Evolutionary conservation across 2,888 invertebrate genomes (phyloP), one percentile per base, ranked within the genome.

Genomic region (Mycalesis mineus): DNA sequence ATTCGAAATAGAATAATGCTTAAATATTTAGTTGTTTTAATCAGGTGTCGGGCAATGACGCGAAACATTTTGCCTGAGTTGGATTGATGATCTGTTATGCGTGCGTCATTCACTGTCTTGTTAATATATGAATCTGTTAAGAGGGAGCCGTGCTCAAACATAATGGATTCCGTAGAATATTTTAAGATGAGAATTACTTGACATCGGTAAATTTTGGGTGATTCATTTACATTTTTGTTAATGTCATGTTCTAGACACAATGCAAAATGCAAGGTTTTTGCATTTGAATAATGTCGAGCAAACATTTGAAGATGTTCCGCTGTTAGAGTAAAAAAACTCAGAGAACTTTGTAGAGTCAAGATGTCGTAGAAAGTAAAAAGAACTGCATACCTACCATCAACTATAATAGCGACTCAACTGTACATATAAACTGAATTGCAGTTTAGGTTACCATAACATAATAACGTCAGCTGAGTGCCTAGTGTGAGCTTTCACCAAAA

Each of bases 11-110:
- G 61, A 71, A 77, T 74, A 73, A 69, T 73, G 67, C 68, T 71
- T 71, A 48, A 57, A 48, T 55, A 77, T 74, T 72, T 70, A 71
- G 76, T 79, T 75, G 74, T 73, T 78, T 73, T 77, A 78, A 82
- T 75, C 72, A 69, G 67, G 65, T 72, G 73, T 62, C 68, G 64
- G 71, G 60, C 14, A 49, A 33, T 59, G 66, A 69, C 59, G 62
- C 11, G 33, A 39, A 55, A 39, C 42, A 52, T 60, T 60, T 51
- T 54, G 51, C 39, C 42, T 13, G 42, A 17, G 45, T 28, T 48
- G 52, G 52, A 58, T 61, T 61, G 54, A 61, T 61, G 58, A 52
- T 47, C 15, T 40, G 51, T 13, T 55, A 40, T 14, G 52, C 15
- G 53, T 57, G 57, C 59, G 61, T 62, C 54, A 59, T 50, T 53